Base-by-base conservation (phyloP, 2,888 invertebrate genomes). In the Theretra japonica region DNA sequence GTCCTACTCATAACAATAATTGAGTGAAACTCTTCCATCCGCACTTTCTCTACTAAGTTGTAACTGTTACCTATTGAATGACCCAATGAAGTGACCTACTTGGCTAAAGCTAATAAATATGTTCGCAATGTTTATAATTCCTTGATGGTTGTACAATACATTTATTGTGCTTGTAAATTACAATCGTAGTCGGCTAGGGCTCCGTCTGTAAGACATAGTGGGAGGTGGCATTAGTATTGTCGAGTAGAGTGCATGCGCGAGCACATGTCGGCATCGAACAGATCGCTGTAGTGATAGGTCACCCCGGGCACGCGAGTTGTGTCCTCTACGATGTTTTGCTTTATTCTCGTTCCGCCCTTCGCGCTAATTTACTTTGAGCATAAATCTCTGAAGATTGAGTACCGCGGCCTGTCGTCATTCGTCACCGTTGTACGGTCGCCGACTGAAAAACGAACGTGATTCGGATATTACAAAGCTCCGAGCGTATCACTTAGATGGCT, bases 361-460 rank as follows among this genome's bases (percentile, higher is more conserved):
- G 82, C 81, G 85, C 85, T 87, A 86, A 88, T 87, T 86, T 82
- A 83, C 80, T 79, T 72, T 78, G 80, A 79, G 82, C 81, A 86
- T 89, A 88, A 88, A 88, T 87, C 87, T 88, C 74, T 72, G 78
- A 81, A 85, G 77, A 80, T 81, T 80, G 79, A 80, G 80, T 82
- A 76, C 76, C 79, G 82, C 74, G 79, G 79, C 83, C 79, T 87
- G 88, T 88, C 85, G 83, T 84, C 85, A 90, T 90, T 88, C 87
- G 88, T 90, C 88, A 86, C 88, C 77, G 88, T 84, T 82, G 83
- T 83, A 80, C 82, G 81, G 76, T 81, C 80, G 79, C 81, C 79
- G 77, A 78, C 85, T 88, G 86, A 90, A 90, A 92, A 90, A 88
- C 87, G 88, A 91, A 90, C 91, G 90, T 91, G 92, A 89, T 92